Evolutionary conservation across 1,140 invertebrate species (phyloP).

Genomic region (Hylaeus volcanicus): DNA sequence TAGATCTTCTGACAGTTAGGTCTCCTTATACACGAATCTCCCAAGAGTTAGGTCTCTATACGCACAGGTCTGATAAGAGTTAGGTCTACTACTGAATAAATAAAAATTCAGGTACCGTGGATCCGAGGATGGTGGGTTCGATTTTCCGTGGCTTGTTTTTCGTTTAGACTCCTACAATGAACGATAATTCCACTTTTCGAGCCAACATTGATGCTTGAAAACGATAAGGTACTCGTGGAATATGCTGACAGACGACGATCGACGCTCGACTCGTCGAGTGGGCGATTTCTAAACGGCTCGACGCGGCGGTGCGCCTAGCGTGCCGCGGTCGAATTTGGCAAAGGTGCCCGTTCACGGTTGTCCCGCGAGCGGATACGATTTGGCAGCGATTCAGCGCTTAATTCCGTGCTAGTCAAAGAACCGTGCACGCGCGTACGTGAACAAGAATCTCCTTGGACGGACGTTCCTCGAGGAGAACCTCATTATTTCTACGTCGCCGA

Average conservation of each 20-base stretch:
- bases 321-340: conserved; percentile 51
- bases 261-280: conserved; percentile 19
- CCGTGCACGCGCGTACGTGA: neutral
- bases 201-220: too few species aligned
- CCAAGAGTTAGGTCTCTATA: too few species aligned
- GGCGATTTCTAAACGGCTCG: conserved; percentile 28
- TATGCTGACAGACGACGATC: neutral
- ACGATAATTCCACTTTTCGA: too few species aligned
- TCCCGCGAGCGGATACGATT: conserved; percentile 40
- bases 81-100: too few species aligned
- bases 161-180: too few species aligned
- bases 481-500: neutral
- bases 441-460: neutral
- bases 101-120: too few species aligned
- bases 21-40: too few species aligned
- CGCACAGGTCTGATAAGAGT: too few species aligned
- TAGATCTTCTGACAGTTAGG: too few species aligned
- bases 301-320: neutral
- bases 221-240: too few species aligned
- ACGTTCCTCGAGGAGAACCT: neutral
- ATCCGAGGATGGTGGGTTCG: too few species aligned
- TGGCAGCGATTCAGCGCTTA: conserved; percentile 47
- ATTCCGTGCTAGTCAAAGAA: neutral
- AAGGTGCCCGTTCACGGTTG: conserved; percentile 20
- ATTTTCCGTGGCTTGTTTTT: too few species aligned